Evolutionary conservation across 30 jellyfish, hydroid and myxozoan genomes (phyloP).

Genomic region (Aurelia coerulea): DNA sequence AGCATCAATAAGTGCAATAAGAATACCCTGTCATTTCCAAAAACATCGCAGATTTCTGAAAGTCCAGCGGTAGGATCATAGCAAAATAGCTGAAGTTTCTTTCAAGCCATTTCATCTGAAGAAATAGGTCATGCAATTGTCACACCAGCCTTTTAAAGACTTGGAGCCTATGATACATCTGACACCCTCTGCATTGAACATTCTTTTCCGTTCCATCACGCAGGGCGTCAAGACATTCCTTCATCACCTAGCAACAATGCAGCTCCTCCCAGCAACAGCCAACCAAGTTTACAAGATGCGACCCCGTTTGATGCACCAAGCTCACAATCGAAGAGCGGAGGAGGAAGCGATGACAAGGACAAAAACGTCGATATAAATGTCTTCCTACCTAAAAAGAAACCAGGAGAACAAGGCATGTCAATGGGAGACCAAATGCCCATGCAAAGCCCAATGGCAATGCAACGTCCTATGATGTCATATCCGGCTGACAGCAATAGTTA

Average conservation of each 20-base stretch:
- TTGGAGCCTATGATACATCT: too few species aligned
- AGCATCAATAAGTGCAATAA: too few species aligned
- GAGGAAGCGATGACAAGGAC: constrained; percentile 33
- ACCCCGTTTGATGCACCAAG: constrained; percentile 32
- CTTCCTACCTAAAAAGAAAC: constrained; percentile 65
- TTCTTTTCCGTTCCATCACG: too few species aligned
- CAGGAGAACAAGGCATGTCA: constrained; percentile 1
- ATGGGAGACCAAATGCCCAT: constrained; percentile 19
- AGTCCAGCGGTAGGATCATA: too few species aligned
- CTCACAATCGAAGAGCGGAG: not conserved
- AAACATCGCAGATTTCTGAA: too few species aligned
- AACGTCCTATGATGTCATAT: constrained; percentile 17
- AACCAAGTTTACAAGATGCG: constrained; percentile 26
- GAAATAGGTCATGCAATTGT: too few species aligned
- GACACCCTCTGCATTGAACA: too few species aligned
- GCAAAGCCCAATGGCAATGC: constrained; percentile 11
- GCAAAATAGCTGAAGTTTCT: too few species aligned
- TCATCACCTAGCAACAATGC: constrained; percentile 15
- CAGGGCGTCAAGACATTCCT: constrained; percentile 67
- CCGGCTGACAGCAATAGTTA: constrained; percentile 39
- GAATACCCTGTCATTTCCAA: too few species aligned
- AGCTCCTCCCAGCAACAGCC: constrained; percentile 4
- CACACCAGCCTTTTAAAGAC: too few species aligned
- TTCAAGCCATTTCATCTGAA: too few species aligned
- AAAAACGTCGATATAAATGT: constrained; percentile 72